Evolutionary conservation across 2,113 vertebrate genomes (phyloP).

Genomic region (Atherinomorus stipes): DNA sequence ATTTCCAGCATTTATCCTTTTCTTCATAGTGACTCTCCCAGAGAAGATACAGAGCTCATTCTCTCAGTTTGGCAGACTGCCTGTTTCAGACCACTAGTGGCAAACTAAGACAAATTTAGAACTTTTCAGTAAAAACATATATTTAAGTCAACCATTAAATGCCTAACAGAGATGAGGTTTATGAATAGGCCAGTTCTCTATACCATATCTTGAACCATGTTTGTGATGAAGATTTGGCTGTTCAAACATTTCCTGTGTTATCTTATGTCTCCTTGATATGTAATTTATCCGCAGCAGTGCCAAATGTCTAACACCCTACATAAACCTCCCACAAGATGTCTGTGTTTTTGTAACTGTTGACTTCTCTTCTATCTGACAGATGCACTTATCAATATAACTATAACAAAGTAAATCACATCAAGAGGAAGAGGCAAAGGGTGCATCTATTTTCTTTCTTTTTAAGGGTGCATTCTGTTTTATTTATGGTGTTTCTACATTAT

Average conservation of each 20-base stretch:
- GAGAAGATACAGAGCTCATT: conserved; percentile 32
- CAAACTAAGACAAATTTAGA: conserved; percentile 22
- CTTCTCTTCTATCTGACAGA: conserved; percentile 66
- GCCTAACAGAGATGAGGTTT: conserved; percentile 18
- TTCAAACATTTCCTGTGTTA: conserved; percentile 35
- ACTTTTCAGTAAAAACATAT: conserved; percentile 14
- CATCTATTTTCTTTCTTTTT: conserved; percentile 64
- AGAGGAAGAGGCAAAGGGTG: conserved; percentile 48
- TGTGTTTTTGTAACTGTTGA: conserved; percentile 54
- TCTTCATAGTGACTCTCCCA: conserved; percentile 39
- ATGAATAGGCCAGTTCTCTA: conserved; percentile 24
- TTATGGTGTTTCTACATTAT: conserved; percentile 66
- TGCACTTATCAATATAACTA: conserved; percentile 68
- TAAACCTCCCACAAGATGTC: conserved; percentile 51
- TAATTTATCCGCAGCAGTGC: conserved; percentile 43
- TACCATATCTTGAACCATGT: conserved; percentile 6
- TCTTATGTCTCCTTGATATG: conserved; percentile 47
- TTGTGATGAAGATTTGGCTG: conserved; percentile 26
- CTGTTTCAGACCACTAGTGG: conserved; percentile 33
- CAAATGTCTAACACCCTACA: conserved; percentile 26
- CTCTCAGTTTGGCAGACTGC: conserved; percentile 34
- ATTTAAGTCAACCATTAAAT: conserved; percentile 38
- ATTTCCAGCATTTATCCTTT: conserved; percentile 58
- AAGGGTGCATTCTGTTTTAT: conserved; percentile 69
- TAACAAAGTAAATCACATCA: conserved; percentile 64